Conservation (phyloP, 2,113 vertebrate genomes). For the Gadus macrocephalus region DNA sequence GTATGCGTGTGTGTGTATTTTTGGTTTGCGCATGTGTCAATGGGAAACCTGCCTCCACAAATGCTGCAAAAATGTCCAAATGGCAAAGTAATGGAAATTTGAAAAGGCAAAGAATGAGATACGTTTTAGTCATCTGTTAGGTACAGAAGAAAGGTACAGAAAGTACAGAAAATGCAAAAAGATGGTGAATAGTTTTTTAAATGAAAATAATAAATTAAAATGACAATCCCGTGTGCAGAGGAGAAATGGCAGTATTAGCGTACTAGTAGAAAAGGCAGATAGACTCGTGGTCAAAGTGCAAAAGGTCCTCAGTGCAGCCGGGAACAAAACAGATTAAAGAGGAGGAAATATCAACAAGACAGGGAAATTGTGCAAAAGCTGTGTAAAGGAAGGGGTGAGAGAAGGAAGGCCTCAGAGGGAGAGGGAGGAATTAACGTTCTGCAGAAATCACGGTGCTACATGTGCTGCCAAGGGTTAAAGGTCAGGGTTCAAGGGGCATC, state of each 20-base stretch:
- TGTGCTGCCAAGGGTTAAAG: slow-evolving; percentile 72
- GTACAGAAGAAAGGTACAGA: slow-evolving; percentile 30
- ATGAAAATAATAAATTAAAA: slow-evolving; percentile 23
- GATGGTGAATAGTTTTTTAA: neutral
- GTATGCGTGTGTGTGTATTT: neutral
- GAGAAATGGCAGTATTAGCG: slow-evolving; percentile 54
- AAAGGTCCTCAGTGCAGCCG: slow-evolving; percentile 55
- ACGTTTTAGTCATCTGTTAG: slow-evolving; percentile 46
- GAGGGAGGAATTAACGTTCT: slow-evolving; percentile 49
- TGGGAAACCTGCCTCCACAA: slow-evolving; percentile 51
- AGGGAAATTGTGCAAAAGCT: slow-evolving; percentile 59
- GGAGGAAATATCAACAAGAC: slow-evolving; percentile 42
- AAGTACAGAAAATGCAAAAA: slow-evolving; percentile 26
- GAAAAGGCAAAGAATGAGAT: slow-evolving; percentile 21
- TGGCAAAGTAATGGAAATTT: slow-evolving; percentile 19
- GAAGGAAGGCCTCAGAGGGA: slow-evolving; percentile 9
- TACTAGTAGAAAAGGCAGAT: slow-evolving; percentile 49
- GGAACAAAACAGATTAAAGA: slow-evolving; percentile 27
- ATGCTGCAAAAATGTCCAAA: slow-evolving; percentile 49
- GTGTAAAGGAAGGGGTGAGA: slow-evolving; percentile 29
- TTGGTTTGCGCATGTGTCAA: neutral
- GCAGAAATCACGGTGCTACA: slow-evolving; percentile 67
- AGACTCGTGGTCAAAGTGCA: slow-evolving; percentile 24
- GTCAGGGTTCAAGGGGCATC: slow-evolving; percentile 56
- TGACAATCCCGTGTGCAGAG: slow-evolving; percentile 39